A percentile compares a stretch with the other conserved stretches of the same genome.
These are phyloP conservation scores for Stenodera caucasica DNA, from an alignment of 2,888 invertebrate species.

Conservation along the genomic window DNA sequence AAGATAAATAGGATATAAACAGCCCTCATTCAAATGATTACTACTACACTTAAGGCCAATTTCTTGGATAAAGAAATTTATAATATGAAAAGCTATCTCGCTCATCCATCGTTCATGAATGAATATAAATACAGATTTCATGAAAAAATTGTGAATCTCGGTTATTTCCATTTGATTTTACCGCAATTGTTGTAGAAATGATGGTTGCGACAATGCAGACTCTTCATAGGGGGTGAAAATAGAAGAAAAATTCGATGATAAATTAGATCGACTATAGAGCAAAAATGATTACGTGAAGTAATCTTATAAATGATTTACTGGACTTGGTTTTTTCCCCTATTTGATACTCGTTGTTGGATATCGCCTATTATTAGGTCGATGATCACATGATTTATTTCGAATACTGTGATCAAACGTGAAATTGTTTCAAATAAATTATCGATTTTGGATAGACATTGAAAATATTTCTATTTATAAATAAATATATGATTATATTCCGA, in stretches of 20 bases:
- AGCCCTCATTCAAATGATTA: too few relatives aligned
- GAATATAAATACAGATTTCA: too few relatives aligned
- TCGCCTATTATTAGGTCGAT: not conserved
- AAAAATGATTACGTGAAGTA: not conserved
- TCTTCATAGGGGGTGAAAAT: not conserved
- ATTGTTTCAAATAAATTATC: not conserved
- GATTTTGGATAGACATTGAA: too few relatives aligned
- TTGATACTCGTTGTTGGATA: not conserved
- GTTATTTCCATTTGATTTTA: too few relatives aligned
- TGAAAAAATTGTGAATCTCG: not conserved
- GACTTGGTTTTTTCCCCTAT: not conserved
- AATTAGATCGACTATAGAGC: slow-evolving; percentile 3
- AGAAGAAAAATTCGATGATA: not conserved
- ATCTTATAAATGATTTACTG: slow-evolving; percentile 3
- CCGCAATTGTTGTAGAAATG: too few relatives aligned
- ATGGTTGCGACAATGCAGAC: not conserved
- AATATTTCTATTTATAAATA: too few relatives aligned
- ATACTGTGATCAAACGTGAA: too few relatives aligned
- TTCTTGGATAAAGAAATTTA: not conserved
- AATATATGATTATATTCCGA: too few relatives aligned
- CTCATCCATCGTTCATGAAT: not conserved
- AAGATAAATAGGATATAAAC: not conserved
- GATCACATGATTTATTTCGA: too few relatives aligned
- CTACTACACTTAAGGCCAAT: not conserved
- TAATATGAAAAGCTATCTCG: slow-evolving; percentile 10